Percentiles rank a stretch among this genome's conserved stretches.
phyloP scores from a whole-genome alignment of 1,140 invertebrate species.

The Centruroides sculpturatus region DNA sequence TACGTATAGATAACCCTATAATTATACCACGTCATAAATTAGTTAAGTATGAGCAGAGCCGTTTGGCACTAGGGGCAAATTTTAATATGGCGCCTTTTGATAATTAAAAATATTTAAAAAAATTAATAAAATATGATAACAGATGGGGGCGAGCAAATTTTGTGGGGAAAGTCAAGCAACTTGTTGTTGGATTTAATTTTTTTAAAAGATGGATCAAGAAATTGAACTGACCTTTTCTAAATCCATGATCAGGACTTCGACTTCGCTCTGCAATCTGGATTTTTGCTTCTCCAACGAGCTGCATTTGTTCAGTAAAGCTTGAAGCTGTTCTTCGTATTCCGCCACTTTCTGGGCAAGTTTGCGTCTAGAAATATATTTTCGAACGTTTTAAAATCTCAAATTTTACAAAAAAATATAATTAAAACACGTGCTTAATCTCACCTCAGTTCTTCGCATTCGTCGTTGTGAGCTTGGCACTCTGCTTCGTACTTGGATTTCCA shows the following conservation, averaged over 20 bases:
- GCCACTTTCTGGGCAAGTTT: conserved; percentile 81
- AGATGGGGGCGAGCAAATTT: neutral
- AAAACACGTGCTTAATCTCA: conserved; percentile 15
- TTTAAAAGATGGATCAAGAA: no score
- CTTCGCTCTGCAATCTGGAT: conserved; percentile 84
- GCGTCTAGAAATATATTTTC: conserved; percentile 33
- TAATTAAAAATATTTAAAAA: no score
- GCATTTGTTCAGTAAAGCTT: conserved; percentile 77
- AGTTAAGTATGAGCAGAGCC: no score
- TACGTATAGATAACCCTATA: no score
- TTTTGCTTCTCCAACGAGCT: conserved; percentile 90
- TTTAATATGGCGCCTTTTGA: no score
- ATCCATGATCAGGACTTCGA: conserved; percentile 93
- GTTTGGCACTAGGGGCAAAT: no score
- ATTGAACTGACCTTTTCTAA: conserved; percentile 58
- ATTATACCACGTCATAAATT: no score
- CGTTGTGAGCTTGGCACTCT: conserved; percentile 71
- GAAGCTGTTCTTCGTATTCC: conserved; percentile 92
- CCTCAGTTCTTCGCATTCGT: conserved; percentile 85
- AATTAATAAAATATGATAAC: neutral
- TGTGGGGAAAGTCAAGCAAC: neutral
- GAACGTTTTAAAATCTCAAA: neutral
- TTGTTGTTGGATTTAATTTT: neutral
- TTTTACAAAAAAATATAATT: neutral
- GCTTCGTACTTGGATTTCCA: conserved; percentile 89